phyloP scores from a whole-genome alignment of 2,113 vertebrate species.

The Chascanopsetta lugubris region DNA sequence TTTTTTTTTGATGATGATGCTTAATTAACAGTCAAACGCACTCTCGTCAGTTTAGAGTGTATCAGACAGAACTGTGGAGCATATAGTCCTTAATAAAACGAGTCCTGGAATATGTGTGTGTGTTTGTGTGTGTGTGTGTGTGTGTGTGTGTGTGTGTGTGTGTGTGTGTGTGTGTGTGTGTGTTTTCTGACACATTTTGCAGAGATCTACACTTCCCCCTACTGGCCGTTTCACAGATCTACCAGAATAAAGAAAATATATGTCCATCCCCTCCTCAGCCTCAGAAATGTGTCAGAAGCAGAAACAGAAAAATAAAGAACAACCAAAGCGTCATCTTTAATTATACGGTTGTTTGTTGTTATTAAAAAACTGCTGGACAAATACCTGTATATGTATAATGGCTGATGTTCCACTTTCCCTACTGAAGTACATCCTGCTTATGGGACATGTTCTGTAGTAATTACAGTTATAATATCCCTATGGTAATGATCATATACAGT shows the following conservation, averaged over 20 bases:
- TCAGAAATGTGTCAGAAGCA: not conserved
- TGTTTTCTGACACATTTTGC: conserved; percentile 41
- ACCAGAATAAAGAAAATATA: conserved; percentile 1
- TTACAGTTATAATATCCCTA: conserved; percentile 25
- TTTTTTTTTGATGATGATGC: conserved; percentile 21
- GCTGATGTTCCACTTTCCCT: not conserved
- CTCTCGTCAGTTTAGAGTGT: conserved; percentile 4
- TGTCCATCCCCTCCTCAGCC: conserved; percentile 5
- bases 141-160: conserved; percentile 7
- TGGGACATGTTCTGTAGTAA: conserved; percentile 5
- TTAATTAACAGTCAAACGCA: conserved; percentile 10
- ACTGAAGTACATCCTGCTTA: not conserved
- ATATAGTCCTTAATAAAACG: conserved; percentile 14
- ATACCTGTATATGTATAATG: not conserved
- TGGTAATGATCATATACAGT: not conserved
- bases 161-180: conserved; percentile 11
- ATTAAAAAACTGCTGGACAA: not conserved
- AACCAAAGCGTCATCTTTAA: not conserved
- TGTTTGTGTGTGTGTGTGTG: not conserved
- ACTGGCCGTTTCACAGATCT: conserved; percentile 58
- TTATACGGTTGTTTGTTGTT: not conserved
- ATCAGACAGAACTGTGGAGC: conserved; percentile 8
- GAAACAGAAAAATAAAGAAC: not conserved
- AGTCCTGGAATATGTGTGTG: not conserved
- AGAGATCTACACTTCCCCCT: conserved; percentile 79